Evolutionary conservation across 1,140 invertebrate genomes (phyloP).

Genomic region (Drosophila kanapiae): DNA sequence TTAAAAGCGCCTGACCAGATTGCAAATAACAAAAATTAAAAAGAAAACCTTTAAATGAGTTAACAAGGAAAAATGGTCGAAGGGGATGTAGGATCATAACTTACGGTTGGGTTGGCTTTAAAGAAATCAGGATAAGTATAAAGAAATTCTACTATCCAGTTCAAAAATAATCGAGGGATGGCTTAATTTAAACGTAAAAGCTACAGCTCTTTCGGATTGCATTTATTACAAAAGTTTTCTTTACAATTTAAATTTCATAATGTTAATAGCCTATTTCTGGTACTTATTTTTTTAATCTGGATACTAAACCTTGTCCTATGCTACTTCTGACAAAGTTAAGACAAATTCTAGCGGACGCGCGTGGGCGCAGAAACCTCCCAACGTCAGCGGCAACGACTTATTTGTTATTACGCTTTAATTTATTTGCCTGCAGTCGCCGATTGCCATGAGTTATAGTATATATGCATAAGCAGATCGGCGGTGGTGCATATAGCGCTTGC

Average conservation of each 20-base stretch:
- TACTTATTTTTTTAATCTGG: neutral
- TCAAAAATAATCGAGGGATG: neutral
- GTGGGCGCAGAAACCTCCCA: slow-evolving; percentile 57
- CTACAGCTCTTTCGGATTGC: no score
- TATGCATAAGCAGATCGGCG: slow-evolving; percentile 40
- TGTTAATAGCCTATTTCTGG: neutral
- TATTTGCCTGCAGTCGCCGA: slow-evolving; percentile 64
- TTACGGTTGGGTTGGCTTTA: neutral
- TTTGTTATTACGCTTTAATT: slow-evolving; percentile 84
- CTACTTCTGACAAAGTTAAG: slow-evolving; percentile 8
- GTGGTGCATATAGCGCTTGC: slow-evolving; percentile 11
- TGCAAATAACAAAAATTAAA: slow-evolving; percentile 20
- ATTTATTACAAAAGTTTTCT: no score
- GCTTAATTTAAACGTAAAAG: no score
- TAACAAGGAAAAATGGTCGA: neutral
- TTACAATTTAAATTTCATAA: no score
- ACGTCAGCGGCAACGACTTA: slow-evolving; percentile 66
- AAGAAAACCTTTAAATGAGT: slow-evolving; percentile 29
- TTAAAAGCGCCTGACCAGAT: slow-evolving; percentile 59
- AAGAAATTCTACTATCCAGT: neutral
- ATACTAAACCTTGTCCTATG: neutral
- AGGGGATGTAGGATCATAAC: neutral
- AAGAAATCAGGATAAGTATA: neutral
- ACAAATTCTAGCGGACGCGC: slow-evolving; percentile 34
- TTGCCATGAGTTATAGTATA: slow-evolving; percentile 77